Base-by-base conservation (phyloP, 2,888 invertebrate genomes). In the Toxonevra muliebris region DNA sequence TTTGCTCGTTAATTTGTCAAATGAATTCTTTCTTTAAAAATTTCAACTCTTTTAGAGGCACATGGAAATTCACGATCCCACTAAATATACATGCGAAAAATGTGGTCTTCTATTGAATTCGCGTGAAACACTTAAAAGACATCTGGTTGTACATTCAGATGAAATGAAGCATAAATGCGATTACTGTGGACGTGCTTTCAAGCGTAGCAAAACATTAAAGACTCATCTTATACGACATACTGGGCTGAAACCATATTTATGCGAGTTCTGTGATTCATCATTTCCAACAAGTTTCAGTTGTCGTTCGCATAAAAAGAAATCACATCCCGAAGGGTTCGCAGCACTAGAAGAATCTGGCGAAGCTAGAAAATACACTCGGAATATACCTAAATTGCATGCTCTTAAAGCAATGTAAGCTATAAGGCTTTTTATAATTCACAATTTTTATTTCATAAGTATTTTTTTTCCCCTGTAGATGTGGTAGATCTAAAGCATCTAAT, bases 251-350 rank as follows among this genome's bases (percentile, higher is more conserved):
- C 84, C 84, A 0, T 84, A 85, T 69, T 74, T 79, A 3, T 85
- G 84, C 53, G 81, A 83, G 57, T 85, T 85, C 68, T 85, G 85
- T 61, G 82, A 84, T 50, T 81, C 82, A 66, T 82, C 82, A 0
- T 85, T 85, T 68, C 82, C 84, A 54, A 82, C 83, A 54, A 84
- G 84, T n/a, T 81, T 84, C 19, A 84, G 84, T 69, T 83, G 84
- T 55, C 80, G 84, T 17, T 81, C 78, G 54, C 84, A 85, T 69
- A 83, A 84, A 30, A 85, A 84, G 69, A 84, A 80, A 45, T 66
- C 81, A 0, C 84, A 85, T 77, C 84, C 84, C 1, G 70, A 72
- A 10, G 84, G 85, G 68, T 71, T 85, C 61, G 85, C 84, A 0
- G 84, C 82, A 0, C 77, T 82, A 72, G 82, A 84, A 65, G 83